Conservation (phyloP, 2,113 vertebrate species). For the Scophthalmus maximus region DNA sequence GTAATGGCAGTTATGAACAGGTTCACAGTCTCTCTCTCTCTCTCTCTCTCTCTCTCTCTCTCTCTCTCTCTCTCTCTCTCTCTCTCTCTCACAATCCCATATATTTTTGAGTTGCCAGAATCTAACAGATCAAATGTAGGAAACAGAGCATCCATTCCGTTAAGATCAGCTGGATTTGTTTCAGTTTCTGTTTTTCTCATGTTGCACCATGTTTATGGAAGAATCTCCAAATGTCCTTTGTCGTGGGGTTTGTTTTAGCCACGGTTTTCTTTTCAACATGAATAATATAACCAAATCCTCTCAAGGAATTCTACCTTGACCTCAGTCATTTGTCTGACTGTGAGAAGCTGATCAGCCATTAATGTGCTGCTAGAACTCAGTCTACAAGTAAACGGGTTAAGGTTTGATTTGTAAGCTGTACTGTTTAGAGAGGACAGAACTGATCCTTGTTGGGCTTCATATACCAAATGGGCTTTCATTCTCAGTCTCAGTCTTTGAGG, state of each 20-base stretch:
- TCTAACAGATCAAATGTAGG: slow-evolving; percentile 15
- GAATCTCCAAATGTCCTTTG: slow-evolving; percentile 54
- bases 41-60: too few species aligned
- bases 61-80: too few species aligned
- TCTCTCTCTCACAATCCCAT: not conserved
- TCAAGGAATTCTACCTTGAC: slow-evolving; percentile 14
- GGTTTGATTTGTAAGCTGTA: not conserved
- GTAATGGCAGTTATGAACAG: too few species aligned
- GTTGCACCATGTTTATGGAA: slow-evolving; percentile 45
- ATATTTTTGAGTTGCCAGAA: slow-evolving; percentile 1
- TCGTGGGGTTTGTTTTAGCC: slow-evolving; percentile 41
- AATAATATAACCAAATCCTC: slow-evolving; percentile 54
- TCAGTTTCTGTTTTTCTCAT: slow-evolving; percentile 74
- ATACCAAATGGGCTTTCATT: not conserved
- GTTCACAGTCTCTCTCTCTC: too few species aligned
- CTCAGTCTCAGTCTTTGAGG: not conserved
- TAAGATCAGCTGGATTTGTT: slow-evolving; percentile 51
- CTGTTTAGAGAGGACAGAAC: not conserved
- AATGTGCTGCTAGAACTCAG: not conserved
- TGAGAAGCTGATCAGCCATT: slow-evolving; percentile 5
- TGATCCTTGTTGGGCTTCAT: not conserved
- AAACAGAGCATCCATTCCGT: slow-evolving; percentile 44
- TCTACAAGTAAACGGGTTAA: not conserved
- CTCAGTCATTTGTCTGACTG: not conserved
- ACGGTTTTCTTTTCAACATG: slow-evolving; percentile 49